Base-by-base conservation (phyloP, 2,888 invertebrate species). In the Litoditis marina region DNA sequence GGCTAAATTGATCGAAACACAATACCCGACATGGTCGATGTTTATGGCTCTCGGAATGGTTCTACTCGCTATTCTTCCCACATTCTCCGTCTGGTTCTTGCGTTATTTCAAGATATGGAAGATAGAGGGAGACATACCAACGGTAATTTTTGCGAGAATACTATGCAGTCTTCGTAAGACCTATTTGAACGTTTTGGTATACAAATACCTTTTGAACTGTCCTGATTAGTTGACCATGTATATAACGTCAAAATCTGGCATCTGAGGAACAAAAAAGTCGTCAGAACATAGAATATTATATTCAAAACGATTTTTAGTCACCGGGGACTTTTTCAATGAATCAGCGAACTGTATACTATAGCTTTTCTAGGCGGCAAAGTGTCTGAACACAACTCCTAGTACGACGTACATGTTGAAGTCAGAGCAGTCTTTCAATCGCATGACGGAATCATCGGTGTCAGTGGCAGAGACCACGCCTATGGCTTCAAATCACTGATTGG, bases 371-470 rank as follows among this genome's bases (percentile, higher is more conserved):
- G 92, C 92, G 69, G 92, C 92, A 84, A 87, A 92, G 78, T 88
- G 92, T 77, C 92, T 92, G 79, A 92, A 92, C 84, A 92, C 92
- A 32, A 92, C 92, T 0, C 91, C 92, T 13, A 92, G 92, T 27
- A 93, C 92, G 30, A 92, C 92, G 84, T 92, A 92, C 85, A 93
- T 93, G 92, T 92, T 93, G 87, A 91, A 78, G 60, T 79, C 75
- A 47, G 74, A 82, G 44, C 74, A 72, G 51, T 82, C 80, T 13
- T 81, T 82, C 70, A 80, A 80, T 58, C 66, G 79, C 19, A 81
- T 81, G 69, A 68, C 63, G 42, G 80, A 80, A 54, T 80, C 80
- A n/a, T 65, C 71, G 8, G 74, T 72, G n/a, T 71, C 78, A 6
- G 78, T 73, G 27, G 32, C 36, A n/a, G 66, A 69, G 31, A 36